These are phyloP conservation scores for Hypomecis punctinalis DNA, from an alignment of 2,888 invertebrate species.

Conservation along the genomic window DNA sequence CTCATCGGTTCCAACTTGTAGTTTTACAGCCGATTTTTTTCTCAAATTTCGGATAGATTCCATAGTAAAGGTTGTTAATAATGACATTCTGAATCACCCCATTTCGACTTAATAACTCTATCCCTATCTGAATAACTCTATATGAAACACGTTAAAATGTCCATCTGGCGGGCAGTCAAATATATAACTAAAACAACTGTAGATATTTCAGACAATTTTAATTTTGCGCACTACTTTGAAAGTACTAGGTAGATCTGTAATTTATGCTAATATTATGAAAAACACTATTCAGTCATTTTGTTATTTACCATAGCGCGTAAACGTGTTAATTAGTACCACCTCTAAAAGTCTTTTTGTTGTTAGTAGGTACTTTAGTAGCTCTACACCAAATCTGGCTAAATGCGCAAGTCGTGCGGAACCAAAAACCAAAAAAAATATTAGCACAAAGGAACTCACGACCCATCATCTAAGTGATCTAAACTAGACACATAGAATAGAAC, in stretches of 20 bases:
- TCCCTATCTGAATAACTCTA: too few species aligned
- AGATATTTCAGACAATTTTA: neutral
- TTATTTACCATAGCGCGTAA: slow-evolving; percentile 5
- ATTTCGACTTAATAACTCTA: too few species aligned
- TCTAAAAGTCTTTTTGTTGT: neutral
- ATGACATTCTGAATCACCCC: too few species aligned
- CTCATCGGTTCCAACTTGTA: too few species aligned
- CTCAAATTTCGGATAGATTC: too few species aligned
- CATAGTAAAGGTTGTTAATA: too few species aligned
- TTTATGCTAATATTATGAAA: neutral
- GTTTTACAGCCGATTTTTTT: too few species aligned
- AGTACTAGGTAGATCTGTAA: neutral
- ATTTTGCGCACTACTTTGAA: neutral
- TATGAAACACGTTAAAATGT: too few species aligned
- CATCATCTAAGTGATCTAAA: slow-evolving; percentile 52
- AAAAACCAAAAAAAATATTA: slow-evolving; percentile 33
- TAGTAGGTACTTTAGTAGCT: slow-evolving; percentile 5
- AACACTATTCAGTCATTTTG: slow-evolving; percentile 2
- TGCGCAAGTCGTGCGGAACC: slow-evolving; percentile 2
- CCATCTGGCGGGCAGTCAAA: too few species aligned
- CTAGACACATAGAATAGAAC: slow-evolving; percentile 45
- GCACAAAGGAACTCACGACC: slow-evolving; percentile 59
- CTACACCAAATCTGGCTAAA: slow-evolving; percentile 5
- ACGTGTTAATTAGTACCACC: slow-evolving; percentile 1
- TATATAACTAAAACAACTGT: too few species aligned